Base-by-base conservation (phyloP, 1,140 invertebrate species). In the Lordiphosa collinella region DNA sequence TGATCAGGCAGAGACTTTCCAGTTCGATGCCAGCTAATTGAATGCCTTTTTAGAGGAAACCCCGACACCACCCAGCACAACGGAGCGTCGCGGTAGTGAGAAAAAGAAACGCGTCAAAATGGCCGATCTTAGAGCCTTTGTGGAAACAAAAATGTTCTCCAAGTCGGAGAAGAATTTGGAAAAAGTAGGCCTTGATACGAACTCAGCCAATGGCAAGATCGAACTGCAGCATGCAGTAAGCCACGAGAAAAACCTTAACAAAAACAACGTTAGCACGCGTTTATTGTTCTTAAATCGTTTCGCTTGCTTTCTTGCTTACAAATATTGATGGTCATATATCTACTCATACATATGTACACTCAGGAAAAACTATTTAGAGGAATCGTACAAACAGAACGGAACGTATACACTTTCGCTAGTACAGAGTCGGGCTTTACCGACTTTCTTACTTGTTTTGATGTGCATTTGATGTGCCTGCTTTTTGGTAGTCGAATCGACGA, bases 131-230 rank as follows among this genome's bases (percentile, higher is more conserved):
- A 94, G 94, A 88, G 93, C 95, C 2, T 97, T 97, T 79, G 96
- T 97, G 1, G 96, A 97, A 89, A 96, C 95, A 1, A 97, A 97
- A 89, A 90, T 97, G 55, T 91, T 97, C 37, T 97, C 96, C 0
- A 96, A 96, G 89, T 97, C 96, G 3, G 96, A 97, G 73, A 96
- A 96, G 89, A 94, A 95, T 43, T 89, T 97, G 59, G 96, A 97
- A 90, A 96, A 95, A 91, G 95, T 97, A 87, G 95, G 94, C 48
- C 93, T 94, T 46, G 94, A 95, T 43, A 86, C 76, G 62, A 93
- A 93, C 65, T 79, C 80, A 55, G 87, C 91, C n/a, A 93, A 93
- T 87, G 82, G 67, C 72, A 86, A 88, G 76, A 85, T 63, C 59
- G 69, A 66, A 76, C 78, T 88, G 76, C 66, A 86, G 75, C 86